These are phyloP conservation scores for Cryptus viduatorius DNA, from an alignment of 2,888 invertebrate species.

Conservation along the genomic window DNA sequence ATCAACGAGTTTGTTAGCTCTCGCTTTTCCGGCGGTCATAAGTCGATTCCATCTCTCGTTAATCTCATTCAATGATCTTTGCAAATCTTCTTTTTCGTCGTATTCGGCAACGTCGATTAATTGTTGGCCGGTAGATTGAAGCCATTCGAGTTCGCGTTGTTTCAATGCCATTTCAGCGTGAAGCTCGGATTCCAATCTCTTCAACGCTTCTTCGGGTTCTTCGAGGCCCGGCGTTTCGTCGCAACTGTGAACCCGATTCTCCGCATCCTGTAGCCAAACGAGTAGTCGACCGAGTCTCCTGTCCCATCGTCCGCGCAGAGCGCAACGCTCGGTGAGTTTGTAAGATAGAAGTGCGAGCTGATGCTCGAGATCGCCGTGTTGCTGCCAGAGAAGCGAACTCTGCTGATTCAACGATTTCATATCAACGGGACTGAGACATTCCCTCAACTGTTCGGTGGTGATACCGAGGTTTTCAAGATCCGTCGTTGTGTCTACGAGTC, in stretches of 20 bases:
- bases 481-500: slow-evolving; percentile 87
- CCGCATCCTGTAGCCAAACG: slow-evolving; percentile 90
- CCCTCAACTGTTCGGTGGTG: slow-evolving; percentile 93
- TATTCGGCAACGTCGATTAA: slow-evolving; percentile 89
- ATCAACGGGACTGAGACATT: slow-evolving; percentile 93
- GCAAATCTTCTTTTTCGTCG: slow-evolving; percentile 87
- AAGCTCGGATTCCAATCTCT: slow-evolving; percentile 90
- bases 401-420: slow-evolving; percentile 92
- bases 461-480: slow-evolving; percentile 91
- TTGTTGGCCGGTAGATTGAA: slow-evolving; percentile 89
- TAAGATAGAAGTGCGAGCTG: slow-evolving; percentile 91
- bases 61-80: slow-evolving; percentile 87
- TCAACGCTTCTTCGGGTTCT: slow-evolving; percentile 91
- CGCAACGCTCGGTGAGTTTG: slow-evolving; percentile 91
- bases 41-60: slow-evolving; percentile 90
- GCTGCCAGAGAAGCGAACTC: slow-evolving; percentile 92
- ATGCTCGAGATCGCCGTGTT: slow-evolving; percentile 92
- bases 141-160: slow-evolving; percentile 92
- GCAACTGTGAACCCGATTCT: slow-evolving; percentile 85
- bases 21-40: slow-evolving; percentile 88
- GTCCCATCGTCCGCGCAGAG: slow-evolving; percentile 90
- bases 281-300: slow-evolving; percentile 88
- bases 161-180: slow-evolving; percentile 91
- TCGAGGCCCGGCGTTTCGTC: slow-evolving; percentile 83
- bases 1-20: slow-evolving; percentile 90